These are phyloP conservation scores for Lypha dubia DNA, from an alignment of 2,888 invertebrate genomes.

Conservation along the genomic window DNA sequence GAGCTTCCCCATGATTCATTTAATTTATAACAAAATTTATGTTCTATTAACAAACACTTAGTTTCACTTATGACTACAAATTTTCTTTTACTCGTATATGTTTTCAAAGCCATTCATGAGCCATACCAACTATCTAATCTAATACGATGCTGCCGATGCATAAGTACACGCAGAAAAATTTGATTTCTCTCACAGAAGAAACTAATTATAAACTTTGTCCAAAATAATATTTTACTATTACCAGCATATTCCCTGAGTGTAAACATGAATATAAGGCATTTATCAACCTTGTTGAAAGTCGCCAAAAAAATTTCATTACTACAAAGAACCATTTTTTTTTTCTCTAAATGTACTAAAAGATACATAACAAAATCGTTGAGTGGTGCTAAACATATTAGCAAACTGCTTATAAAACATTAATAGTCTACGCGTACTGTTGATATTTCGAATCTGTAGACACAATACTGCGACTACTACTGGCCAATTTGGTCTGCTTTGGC, in stretches of 20 bases:
- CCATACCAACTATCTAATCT: conserved; percentile 25
- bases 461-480: conserved; percentile 74
- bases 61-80: conserved; percentile 41
- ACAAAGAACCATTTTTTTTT: background rate
- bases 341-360: conserved; percentile 35
- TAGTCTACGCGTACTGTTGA: conserved; percentile 7
- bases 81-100: conserved; percentile 25
- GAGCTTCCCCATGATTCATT: conserved; percentile 68
- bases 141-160: conserved; percentile 26
- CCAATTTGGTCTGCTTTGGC: conserved; percentile 84
- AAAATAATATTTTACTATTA: too few relatives aligned
- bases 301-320: background rate
- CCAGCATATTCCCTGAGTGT: too few relatives aligned
- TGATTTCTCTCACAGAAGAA: too few relatives aligned
- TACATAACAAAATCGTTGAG: background rate
- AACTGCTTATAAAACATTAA: background rate
- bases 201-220: too few relatives aligned
- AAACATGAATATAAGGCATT: too few relatives aligned
- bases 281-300: too few relatives aligned
- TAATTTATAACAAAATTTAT: conserved; percentile 59
- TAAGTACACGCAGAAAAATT: conserved; percentile 24
- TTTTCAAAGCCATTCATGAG: conserved; percentile 36
- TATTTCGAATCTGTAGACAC: conserved; percentile 77
- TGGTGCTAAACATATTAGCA: conserved; percentile 18
- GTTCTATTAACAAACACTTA: conserved; percentile 55